Evolutionary conservation across 1,140 invertebrate species (phyloP).

Genomic region (Aporrectodea caliginosa): DNA sequence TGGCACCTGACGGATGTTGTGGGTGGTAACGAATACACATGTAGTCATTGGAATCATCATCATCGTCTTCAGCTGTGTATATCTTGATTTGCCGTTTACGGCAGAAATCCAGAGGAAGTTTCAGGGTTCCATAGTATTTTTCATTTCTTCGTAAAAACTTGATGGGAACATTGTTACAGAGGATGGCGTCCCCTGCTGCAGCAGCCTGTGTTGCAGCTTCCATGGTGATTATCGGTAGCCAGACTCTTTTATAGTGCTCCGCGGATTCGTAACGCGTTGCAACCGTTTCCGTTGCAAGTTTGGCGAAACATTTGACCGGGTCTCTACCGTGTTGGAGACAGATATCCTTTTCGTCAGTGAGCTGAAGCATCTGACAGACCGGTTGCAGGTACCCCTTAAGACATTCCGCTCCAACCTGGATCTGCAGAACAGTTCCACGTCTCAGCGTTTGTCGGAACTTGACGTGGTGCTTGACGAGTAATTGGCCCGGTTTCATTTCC

Average conservation of each 20-base stretch:
- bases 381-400: conserved; percentile 40
- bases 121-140: conserved; percentile 36
- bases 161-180: conserved; percentile 42
- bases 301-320: conserved; percentile 31
- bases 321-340: conserved; percentile 45
- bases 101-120: conserved; percentile 41
- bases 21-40: conserved; percentile 45
- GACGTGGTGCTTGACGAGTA: background rate
- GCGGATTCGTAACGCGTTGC: background rate
- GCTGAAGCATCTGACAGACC: conserved; percentile 42
- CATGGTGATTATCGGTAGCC: conserved; percentile 43
- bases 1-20: background rate
- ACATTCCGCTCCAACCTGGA: conserved; percentile 39
- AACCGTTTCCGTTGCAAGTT: background rate
- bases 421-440: conserved; percentile 33
- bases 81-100: conserved; percentile 40
- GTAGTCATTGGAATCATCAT: conserved; percentile 39
- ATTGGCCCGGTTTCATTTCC: background rate
- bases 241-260: conserved; percentile 39
- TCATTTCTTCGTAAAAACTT: conserved; percentile 35
- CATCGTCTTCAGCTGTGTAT: conserved; percentile 33
- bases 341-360: conserved; percentile 43
- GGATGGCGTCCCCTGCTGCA: conserved; percentile 34
- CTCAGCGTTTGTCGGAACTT: background rate
- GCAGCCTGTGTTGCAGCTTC: conserved; percentile 44